A percentile compares a stretch with the other conserved stretches of the same genome.
Conservation (phyloP, 2,888 invertebrate genomes). For the Busseola fusca region DNA sequence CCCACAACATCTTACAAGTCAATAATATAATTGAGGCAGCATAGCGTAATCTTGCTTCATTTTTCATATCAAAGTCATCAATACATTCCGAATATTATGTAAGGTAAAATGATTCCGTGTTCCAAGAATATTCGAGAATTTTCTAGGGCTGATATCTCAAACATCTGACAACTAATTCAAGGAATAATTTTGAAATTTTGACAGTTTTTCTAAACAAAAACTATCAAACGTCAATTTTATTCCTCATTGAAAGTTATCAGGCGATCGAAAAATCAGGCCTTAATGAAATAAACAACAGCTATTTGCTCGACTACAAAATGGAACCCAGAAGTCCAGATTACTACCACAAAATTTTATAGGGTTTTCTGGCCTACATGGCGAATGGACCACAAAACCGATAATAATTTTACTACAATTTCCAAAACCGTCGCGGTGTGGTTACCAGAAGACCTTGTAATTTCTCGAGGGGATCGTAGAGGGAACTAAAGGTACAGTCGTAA, state of each 20-base stretch:
- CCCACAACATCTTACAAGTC: background rate
- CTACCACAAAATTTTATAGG: background rate
- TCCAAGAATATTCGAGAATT: background rate
- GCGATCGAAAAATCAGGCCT: too few relatives aligned
- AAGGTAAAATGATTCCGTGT: background rate
- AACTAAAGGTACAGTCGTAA: slow-evolving; percentile 36
- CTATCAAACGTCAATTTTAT: too few relatives aligned
- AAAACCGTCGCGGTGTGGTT: slow-evolving; percentile 17
- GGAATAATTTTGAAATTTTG: too few relatives aligned
- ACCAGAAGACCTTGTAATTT: slow-evolving; percentile 15
- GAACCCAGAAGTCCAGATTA: slow-evolving; percentile 9
- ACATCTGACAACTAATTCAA: too few relatives aligned
- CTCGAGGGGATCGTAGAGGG: slow-evolving; percentile 32
- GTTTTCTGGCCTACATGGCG: background rate
- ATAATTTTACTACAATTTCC: slow-evolving; percentile 18
- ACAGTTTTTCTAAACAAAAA: too few relatives aligned
- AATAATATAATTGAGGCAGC: too few relatives aligned
- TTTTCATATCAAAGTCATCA: too few relatives aligned
- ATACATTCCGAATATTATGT: background rate
- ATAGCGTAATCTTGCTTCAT: too few relatives aligned
- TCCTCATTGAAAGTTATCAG: too few relatives aligned
- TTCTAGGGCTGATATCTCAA: too few relatives aligned
- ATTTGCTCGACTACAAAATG: background rate
- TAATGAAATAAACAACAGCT: background rate
- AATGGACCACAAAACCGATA: slow-evolving; percentile 23